These are phyloP conservation scores for Saxidomus purpurata DNA, from an alignment of 1,140 invertebrate genomes.

Conservation along the genomic window DNA sequence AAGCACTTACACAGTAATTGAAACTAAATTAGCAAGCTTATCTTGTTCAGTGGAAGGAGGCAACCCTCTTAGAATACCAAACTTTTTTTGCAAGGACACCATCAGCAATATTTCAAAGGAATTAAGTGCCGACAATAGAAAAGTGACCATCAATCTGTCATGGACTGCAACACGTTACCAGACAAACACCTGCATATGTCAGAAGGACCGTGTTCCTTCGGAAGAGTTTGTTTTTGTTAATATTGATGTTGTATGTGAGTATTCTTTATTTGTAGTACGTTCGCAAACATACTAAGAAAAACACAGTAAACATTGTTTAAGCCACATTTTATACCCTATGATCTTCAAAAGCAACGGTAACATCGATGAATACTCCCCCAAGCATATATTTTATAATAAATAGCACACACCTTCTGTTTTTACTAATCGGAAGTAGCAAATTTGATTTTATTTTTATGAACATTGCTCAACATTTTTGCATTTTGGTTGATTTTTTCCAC, in stretches of 20 bases:
- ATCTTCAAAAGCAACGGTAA: no score
- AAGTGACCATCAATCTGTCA: neutral
- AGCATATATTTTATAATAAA: no score
- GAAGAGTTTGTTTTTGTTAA: neutral
- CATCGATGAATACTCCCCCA: no score
- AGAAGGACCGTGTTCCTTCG: neutral
- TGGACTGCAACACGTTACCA: neutral
- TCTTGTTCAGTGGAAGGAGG: neutral
- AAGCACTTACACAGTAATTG: neutral
- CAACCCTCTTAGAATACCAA: neutral
- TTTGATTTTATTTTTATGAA: no score
- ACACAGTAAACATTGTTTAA: no score
- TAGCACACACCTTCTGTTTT: no score
- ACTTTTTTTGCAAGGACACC: neutral
- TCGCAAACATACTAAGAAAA: no score
- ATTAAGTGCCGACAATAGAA: neutral
- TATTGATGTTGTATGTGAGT: neutral
- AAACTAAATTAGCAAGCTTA: neutral
- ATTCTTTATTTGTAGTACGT: neutral
- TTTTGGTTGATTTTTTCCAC: no score
- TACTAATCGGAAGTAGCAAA: no score
- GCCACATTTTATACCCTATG: no score
- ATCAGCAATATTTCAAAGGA: neutral
- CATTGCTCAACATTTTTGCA: no score
- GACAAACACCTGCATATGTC: neutral